Percentiles rank a stretch among this genome's conserved stretches.
Evolutionary conservation across 1,140 invertebrate genomes (phyloP).

Genomic region (Anoplophora glabripennis): DNA sequence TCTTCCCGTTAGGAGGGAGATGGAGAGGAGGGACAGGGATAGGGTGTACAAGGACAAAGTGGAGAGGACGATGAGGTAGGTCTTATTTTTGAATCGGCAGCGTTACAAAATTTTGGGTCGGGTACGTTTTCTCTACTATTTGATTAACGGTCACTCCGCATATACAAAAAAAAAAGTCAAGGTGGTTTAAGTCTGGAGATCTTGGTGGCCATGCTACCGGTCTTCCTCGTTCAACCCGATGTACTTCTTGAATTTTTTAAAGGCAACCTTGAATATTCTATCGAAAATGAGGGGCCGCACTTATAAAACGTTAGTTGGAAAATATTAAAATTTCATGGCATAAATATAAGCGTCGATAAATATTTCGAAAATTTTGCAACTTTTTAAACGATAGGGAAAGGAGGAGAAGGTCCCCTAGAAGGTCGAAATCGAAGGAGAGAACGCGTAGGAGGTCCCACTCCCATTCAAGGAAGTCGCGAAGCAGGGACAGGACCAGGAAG

Average conservation of each 20-base stretch:
- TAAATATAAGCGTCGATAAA: too few species aligned
- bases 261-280: not conserved
- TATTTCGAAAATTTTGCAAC: too few species aligned
- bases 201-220: too few species aligned
- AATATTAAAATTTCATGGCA: too few species aligned
- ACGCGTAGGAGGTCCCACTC: conserved; percentile 1
- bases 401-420: conserved; percentile 14
- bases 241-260: not conserved
- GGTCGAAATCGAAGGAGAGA: conserved; percentile 21
- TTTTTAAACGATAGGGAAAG: not conserved
- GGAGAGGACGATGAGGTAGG: not conserved
- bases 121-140: too few species aligned
- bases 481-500: conserved; percentile 27
- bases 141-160: too few species aligned
- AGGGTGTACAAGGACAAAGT: not conserved
- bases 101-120: too few species aligned
- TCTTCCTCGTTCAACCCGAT: too few species aligned
- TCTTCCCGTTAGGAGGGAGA: not conserved
- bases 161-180: too few species aligned
- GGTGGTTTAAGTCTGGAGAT: too few species aligned
- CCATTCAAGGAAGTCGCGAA: conserved; percentile 13
- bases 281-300: too few species aligned
- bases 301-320: too few species aligned
- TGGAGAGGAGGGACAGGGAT: not conserved
- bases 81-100: not conserved